A percentile compares a stretch with the other conserved stretches of the same genome.
Conservation (phyloP, 2,797 vertebrate genomes). For the Halcyon badia region DNA sequence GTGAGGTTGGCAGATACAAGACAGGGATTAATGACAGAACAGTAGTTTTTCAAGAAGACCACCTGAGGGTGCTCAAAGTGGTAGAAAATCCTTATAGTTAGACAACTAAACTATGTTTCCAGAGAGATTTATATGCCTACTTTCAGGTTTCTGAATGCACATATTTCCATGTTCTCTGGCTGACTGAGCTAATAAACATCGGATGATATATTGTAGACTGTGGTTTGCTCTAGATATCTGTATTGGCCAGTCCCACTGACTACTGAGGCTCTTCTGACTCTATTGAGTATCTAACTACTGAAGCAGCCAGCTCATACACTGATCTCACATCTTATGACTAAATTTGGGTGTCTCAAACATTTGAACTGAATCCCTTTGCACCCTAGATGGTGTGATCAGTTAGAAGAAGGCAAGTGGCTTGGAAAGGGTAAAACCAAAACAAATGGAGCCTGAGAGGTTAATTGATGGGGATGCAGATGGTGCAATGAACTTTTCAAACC, state of each 20-base stretch:
- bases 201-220: background rate
- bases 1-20: background rate
- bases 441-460: background rate
- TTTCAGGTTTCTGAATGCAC: background rate
- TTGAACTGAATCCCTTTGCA: background rate
- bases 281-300: background rate
- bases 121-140: background rate
- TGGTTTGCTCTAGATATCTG: background rate
- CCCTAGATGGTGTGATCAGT: rapidly evolving
- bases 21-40: background rate
- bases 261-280: background rate
- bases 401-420: background rate
- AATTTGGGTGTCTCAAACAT: background rate
- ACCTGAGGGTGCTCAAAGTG: rapidly evolving
- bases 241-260: background rate
- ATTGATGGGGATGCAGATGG: background rate
- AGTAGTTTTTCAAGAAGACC: background rate
- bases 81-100: background rate
- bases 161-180: background rate
- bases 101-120: background rate
- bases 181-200: background rate
- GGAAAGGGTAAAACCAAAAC: background rate
- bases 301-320: background rate
- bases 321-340: background rate
- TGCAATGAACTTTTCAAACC: background rate